phyloP scores from a whole-genome alignment of 2,888 invertebrate species.

The Ellobium chinense region DNA sequence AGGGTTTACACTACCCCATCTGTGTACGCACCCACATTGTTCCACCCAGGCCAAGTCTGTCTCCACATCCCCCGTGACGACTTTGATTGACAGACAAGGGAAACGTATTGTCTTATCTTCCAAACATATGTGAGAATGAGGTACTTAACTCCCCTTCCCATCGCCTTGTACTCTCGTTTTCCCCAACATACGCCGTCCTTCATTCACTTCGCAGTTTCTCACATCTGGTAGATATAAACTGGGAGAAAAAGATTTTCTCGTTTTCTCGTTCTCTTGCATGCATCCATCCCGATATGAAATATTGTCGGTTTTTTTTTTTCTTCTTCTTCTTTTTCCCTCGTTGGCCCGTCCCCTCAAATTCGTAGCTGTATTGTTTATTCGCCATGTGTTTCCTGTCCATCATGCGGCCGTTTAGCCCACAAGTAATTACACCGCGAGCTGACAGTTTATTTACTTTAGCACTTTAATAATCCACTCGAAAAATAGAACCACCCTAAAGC shows the following conservation, averaged over 20 bases:
- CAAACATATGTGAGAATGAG: no score
- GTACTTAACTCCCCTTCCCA: no score
- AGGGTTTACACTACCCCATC: no score
- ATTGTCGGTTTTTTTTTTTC: neutral
- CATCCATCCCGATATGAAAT: no score
- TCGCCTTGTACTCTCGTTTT: no score
- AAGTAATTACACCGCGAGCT: slow-evolving; percentile 31
- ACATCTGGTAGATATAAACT: neutral
- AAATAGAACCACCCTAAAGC: slow-evolving; percentile 37
- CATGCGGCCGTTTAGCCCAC: slow-evolving; percentile 29
- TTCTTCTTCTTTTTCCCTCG: neutral
- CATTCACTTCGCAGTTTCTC: neutral
- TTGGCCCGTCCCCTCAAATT: neutral
- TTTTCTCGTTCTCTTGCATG: neutral
- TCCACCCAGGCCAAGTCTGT: no score
- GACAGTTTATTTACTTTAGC: slow-evolving; percentile 42
- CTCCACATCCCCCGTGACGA: neutral
- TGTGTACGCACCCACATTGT: no score
- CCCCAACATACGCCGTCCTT: no score
- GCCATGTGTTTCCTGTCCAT: slow-evolving; percentile 38
- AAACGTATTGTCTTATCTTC: no score
- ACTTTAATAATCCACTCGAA: slow-evolving; percentile 39
- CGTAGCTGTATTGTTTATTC: slow-evolving; percentile 29
- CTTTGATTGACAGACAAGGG: neutral
- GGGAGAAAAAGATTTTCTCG: no score